Percentiles rank a stretch among this genome's conserved stretches.
phyloP scores from a whole-genome alignment of 2,888 invertebrate species.

The Polia nebulosa region DNA sequence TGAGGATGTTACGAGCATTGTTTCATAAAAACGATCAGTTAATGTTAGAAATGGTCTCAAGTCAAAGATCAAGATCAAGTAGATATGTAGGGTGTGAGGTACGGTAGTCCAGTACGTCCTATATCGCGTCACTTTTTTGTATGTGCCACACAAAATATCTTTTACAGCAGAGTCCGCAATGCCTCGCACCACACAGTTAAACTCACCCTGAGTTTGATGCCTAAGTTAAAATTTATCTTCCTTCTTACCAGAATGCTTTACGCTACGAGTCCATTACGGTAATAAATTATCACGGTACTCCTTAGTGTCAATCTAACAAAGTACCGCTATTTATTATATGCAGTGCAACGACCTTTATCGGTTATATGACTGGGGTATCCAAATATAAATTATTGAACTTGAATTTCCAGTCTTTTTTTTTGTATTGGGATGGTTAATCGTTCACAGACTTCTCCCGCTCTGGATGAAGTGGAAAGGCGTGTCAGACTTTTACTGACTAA shows the following conservation, averaged over 20 bases:
- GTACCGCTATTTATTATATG: constrained; percentile 5
- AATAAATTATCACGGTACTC: constrained; percentile 26
- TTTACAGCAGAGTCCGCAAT: no score
- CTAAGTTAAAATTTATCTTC: background rate
- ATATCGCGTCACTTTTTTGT: no score
- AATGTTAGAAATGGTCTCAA: background rate
- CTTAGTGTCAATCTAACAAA: constrained; percentile 11
- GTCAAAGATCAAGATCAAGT: background rate
- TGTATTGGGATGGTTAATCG: no score
- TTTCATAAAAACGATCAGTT: constrained; percentile 3
- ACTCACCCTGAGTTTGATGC: background rate
- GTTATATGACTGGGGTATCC: background rate
- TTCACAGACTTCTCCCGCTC: no score
- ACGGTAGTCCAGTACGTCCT: no score
- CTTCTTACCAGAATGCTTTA: background rate
- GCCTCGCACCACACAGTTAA: no score
- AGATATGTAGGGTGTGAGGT: background rate
- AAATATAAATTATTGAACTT: background rate
- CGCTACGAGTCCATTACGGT: constrained; percentile 7
- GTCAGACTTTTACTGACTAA: no score
- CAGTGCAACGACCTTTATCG: constrained; percentile 2
- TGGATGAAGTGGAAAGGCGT: no score
- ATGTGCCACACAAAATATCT: no score
- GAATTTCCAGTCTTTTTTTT: no score
- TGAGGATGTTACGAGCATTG: constrained; percentile 11